Base-by-base conservation (phyloP, 2,888 invertebrate genomes). In the Ariolimax columbianus region DNA sequence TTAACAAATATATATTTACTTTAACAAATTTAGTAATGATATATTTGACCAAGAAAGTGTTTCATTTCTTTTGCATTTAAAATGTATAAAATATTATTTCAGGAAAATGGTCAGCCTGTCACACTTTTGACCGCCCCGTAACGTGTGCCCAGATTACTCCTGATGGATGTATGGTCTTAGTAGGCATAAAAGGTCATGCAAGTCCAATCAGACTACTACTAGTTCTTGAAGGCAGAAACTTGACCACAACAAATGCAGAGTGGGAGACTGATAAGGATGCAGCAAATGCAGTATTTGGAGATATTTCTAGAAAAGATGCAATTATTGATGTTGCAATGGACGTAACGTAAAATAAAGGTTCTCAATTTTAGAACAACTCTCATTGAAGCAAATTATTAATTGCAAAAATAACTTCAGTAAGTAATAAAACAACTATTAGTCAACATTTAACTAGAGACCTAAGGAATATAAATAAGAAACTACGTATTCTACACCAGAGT, bases 51-150 rank as follows among this genome's bases (percentile, higher is more conserved):
- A n/a, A n/a, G n/a, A n/a, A n/a, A n/a, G n/a, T n/a, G n/a, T n/a
- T n/a, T n/a, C 19, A 55, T 55, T 55, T 11, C 23, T 23, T 55
- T 55, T 23, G 14, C 23, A 17, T 55, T 2, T 55, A 11, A 55
- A 55, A 1, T 66, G 30, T 33, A 6, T 66, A 11, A 33, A 30
- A 66, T 66, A 17, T n/a, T 40, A 17, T 73, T 77, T 43, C 72
- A 86, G 86, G 86, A 23, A 26, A 55, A 26, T 75, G 82, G 40
- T 19, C 75, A 73, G 78, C 78, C 40, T 38, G 77, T 70, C 79
- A 87, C 70, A 87, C 87, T 9, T 87, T 86, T 70, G 68, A 86
- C 59, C 36, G 63, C 17, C 72, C 43, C 23, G 66, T 87, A 30
- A 82, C 82, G 0, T 84, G 78, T 63, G 80, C 75, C 68, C 77